phyloP scores from a whole-genome alignment of 2,797 vertebrate species.

The Crossoptilon crossoptilon region DNA sequence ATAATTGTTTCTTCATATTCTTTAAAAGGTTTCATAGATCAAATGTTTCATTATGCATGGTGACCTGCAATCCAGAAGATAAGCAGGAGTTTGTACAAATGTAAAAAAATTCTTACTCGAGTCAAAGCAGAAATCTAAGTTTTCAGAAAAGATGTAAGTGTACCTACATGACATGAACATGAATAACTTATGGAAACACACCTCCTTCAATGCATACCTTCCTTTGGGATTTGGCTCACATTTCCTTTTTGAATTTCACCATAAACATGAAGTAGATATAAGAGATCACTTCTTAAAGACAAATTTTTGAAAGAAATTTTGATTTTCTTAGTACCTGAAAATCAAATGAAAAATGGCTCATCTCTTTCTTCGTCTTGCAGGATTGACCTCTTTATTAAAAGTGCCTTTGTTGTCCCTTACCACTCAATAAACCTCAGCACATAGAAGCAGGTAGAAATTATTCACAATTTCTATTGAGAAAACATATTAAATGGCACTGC shows the following conservation, averaged over 20 bases:
- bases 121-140: background rate
- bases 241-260: background rate
- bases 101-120: background rate
- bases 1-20: background rate
- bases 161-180: background rate
- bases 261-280: background rate
- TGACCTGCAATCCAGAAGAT: background rate
- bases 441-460: background rate
- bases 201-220: background rate
- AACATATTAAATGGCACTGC: background rate
- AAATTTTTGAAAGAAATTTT: background rate
- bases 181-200: background rate
- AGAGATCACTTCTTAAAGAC: background rate
- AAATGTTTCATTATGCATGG: background rate
- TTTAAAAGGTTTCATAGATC: background rate
- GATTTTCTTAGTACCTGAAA: background rate
- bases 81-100: background rate
- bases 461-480: background rate
- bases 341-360: background rate
- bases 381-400: background rate
- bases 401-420: background rate
- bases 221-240: background rate
- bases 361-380: background rate
- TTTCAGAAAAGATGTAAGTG: background rate
- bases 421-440: background rate